Evolutionary conservation across 1,140 invertebrate species (phyloP).

Genomic region (Brachionus rubens): DNA sequence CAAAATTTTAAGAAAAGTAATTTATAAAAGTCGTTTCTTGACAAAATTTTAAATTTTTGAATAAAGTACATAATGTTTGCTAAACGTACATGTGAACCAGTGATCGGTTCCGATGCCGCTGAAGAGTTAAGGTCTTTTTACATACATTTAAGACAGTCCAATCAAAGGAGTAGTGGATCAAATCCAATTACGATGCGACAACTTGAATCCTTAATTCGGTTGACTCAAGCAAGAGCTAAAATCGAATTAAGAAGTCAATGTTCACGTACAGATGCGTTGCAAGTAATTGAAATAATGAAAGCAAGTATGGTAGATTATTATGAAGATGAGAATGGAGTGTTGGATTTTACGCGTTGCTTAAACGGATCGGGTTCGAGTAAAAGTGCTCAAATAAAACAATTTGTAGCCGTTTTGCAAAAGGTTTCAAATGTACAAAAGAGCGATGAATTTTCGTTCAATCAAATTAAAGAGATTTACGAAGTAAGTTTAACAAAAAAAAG

Average conservation of each 20-base stretch:
- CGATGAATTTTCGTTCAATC: not conserved
- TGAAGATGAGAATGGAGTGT: slow-evolving; percentile 19
- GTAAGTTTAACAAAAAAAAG: slow-evolving; percentile 60
- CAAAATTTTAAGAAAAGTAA: slow-evolving; percentile 65
- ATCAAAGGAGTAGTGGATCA: slow-evolving; percentile 65
- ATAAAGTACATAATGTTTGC: slow-evolving; percentile 43
- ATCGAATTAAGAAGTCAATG: slow-evolving; percentile 19
- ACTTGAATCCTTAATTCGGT: slow-evolving; percentile 78
- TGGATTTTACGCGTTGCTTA: slow-evolving; percentile 16
- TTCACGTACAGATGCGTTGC: slow-evolving; percentile 14
- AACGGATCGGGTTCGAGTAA: slow-evolving; percentile 21
- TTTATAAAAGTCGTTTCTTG: not conserved
- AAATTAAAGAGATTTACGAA: slow-evolving; percentile 37
- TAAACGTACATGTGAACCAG: slow-evolving; percentile 6
- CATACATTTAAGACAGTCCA: slow-evolving; percentile 70
- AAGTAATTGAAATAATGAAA: slow-evolving; percentile 45
- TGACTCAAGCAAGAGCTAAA: slow-evolving; percentile 57
- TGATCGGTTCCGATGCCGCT: not conserved
- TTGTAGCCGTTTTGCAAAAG: slow-evolving; percentile 23
- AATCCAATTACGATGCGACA: slow-evolving; percentile 74
- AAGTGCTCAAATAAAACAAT: slow-evolving; percentile 20
- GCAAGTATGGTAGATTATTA: slow-evolving; percentile 43
- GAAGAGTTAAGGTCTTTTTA: slow-evolving; percentile 69
- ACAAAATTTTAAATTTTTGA: not conserved
- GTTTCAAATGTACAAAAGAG: slow-evolving; percentile 1